Evolutionary conservation across 92 coral and sea anemone genomes (phyloP), one percentile per base, ranked within the genome.

Genomic region (Desmophyllum pertusum): DNA sequence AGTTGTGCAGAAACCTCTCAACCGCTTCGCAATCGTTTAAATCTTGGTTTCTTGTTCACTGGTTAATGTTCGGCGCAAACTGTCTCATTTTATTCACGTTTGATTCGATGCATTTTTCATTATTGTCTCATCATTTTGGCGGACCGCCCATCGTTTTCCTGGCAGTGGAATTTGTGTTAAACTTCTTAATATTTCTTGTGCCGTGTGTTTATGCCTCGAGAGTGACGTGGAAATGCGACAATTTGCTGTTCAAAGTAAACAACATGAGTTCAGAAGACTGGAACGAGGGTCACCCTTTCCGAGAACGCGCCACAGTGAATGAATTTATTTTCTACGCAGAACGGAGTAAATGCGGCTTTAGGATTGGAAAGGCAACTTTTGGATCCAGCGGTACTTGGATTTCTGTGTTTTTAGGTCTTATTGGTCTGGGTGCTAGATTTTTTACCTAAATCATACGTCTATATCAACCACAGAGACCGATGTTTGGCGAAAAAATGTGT

Each of bases 381-480:
- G 83, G 83, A 35, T 78, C 83, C 45, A 78, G 55, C 17, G 83
- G 70, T 38, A 78, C 74, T 31, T 78, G 83, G 83, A 78, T 78
- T 30, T 78, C 83, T 29, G 74, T 63, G 11, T 21, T 62, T 9
- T 38, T 78, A 25, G 75, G 74, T 27, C 52, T 78, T 18, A 52
- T 78, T 35, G 83, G 83, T 42, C 21, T 78, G 2, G 83, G 74
- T 31, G 30, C 23, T 23, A 38, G 74, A 62, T 33, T 62, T 3
- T 10, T 78, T 15, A 11, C 31, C n/a, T 62, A 62, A 51, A 78
- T 78, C 48, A 59, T n/a, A n/a, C n/a, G n/a, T n/a, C n/a, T n/a
- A n/a, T n/a, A n/a, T n/a, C n/a, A n/a, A n/a, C n/a, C n/a, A n/a
- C n/a, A n/a, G n/a, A n/a, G n/a, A n/a, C n/a, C n/a, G n/a, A n/a